These are phyloP conservation scores for Lamprologus lemairii DNA, from an alignment of 2,113 vertebrate species.

Conservation along the genomic window DNA sequence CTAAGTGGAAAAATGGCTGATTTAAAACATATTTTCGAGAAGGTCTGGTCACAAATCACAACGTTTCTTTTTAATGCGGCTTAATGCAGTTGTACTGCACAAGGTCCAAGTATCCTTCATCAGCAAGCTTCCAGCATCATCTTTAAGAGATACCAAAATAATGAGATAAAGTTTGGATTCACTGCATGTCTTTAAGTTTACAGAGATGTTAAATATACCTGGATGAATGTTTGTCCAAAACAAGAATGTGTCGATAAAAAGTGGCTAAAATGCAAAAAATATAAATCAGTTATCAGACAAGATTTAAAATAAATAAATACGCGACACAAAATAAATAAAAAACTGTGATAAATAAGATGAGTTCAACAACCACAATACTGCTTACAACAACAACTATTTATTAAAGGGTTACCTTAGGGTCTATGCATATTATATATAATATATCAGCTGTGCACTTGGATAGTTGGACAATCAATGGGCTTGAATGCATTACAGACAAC, in stretches of 20 bases:
- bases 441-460: neutral
- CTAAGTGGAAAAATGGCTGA: neutral
- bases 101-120: neutral
- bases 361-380: neutral
- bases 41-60: neutral
- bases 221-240: neutral
- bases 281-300: neutral
- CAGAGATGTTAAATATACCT: neutral
- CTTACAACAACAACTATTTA: neutral
- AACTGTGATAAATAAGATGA: neutral
- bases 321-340: rapidly evolving
- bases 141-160: neutral
- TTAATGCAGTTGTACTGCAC: neutral
- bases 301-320: rapidly evolving
- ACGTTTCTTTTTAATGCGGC: neutral
- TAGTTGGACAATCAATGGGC: neutral
- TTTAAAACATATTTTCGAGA: neutral
- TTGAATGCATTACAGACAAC: neutral
- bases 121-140: neutral
- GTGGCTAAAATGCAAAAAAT: neutral
- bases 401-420: neutral
- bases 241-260: rapidly evolving
- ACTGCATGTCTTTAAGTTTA: neutral
- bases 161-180: neutral
- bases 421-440: neutral